Percentiles rank a stretch among this genome's conserved stretches.
These are phyloP conservation scores for Cantharis rustica DNA, from an alignment of 2,888 invertebrate species.

Conservation along the genomic window DNA sequence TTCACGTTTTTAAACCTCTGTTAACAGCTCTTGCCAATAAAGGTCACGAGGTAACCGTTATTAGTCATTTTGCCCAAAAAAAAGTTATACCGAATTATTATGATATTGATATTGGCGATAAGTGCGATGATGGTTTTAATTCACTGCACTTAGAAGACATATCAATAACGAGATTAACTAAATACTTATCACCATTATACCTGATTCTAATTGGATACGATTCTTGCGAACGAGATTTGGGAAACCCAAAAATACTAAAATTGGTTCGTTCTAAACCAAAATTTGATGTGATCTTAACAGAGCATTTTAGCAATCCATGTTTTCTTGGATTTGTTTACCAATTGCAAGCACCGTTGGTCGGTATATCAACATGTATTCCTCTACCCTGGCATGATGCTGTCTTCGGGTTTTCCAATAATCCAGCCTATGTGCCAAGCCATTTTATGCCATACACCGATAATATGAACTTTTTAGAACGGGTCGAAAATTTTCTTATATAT, in stretches of 20 bases:
- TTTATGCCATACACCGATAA: slow-evolving; percentile 45
- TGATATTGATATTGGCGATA: slow-evolving; percentile 25
- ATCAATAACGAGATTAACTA: neutral
- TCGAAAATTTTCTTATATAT: slow-evolving; percentile 39
- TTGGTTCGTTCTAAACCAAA: slow-evolving; percentile 45
- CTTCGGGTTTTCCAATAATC: slow-evolving; percentile 57
- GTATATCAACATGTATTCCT: slow-evolving; percentile 58
- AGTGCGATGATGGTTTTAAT: neutral
- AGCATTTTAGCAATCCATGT: slow-evolving; percentile 73
- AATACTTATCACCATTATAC: neutral
- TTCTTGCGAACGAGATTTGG: slow-evolving; percentile 16
- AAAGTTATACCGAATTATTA: slow-evolving; percentile 27
- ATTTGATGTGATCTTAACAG: slow-evolving; percentile 69
- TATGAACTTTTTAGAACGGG: slow-evolving; percentile 45
- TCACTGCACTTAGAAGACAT: neutral
- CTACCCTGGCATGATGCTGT: slow-evolving; percentile 56
- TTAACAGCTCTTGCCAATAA: slow-evolving; percentile 63
- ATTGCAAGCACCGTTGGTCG: slow-evolving; percentile 62
- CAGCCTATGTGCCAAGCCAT: slow-evolving; percentile 56
- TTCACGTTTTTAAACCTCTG: slow-evolving; percentile 66
- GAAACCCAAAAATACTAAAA: slow-evolving; percentile 37
- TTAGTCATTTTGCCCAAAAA: slow-evolving; percentile 64
- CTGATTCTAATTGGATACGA: slow-evolving; percentile 1
- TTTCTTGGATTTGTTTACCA: slow-evolving; percentile 66
- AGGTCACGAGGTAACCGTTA: slow-evolving; percentile 71